Evolutionary conservation across 1,140 invertebrate genomes (phyloP).

Genomic region (Hydropsyche tenuis): DNA sequence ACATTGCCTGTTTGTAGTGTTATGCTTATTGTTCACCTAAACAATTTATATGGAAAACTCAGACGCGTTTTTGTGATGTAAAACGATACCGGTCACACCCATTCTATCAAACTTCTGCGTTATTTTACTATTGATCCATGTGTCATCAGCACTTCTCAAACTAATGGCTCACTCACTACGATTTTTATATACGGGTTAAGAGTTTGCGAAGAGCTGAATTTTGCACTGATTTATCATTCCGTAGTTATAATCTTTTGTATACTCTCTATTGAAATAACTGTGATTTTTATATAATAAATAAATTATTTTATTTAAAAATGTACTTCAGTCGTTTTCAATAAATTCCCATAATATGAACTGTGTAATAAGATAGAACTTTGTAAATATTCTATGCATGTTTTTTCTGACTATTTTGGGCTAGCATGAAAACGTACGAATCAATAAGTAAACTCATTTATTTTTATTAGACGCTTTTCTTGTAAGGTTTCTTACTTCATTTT

Average conservation of each 20-base stretch:
- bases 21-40: neutral
- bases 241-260: slow-evolving; percentile 6
- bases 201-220: neutral
- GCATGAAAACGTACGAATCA: slow-evolving; percentile 19
- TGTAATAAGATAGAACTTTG: too few relatives aligned
- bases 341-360: neutral
- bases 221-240: slow-evolving; percentile 6
- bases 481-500: slow-evolving; percentile 18
- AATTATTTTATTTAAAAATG: slow-evolving; percentile 20
- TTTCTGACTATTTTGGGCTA: neutral
- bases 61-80: neutral
- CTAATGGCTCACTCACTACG: neutral
- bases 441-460: neutral
- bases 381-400: neutral
- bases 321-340: neutral
- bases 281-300: slow-evolving; percentile 18
- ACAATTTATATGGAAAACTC: slow-evolving; percentile 1
- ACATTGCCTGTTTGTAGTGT: slow-evolving; percentile 22
- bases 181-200: neutral
- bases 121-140: slow-evolving; percentile 16
- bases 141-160: slow-evolving; percentile 5
- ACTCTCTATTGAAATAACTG: slow-evolving; percentile 10
- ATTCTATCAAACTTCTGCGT: slow-evolving; percentile 15
- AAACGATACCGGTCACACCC: slow-evolving; percentile 23
- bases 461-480: slow-evolving; percentile 1